These are phyloP conservation scores for Microctenopoma lineatum DNA, from an alignment of 2,797 vertebrate species.

Conservation along the genomic window DNA sequence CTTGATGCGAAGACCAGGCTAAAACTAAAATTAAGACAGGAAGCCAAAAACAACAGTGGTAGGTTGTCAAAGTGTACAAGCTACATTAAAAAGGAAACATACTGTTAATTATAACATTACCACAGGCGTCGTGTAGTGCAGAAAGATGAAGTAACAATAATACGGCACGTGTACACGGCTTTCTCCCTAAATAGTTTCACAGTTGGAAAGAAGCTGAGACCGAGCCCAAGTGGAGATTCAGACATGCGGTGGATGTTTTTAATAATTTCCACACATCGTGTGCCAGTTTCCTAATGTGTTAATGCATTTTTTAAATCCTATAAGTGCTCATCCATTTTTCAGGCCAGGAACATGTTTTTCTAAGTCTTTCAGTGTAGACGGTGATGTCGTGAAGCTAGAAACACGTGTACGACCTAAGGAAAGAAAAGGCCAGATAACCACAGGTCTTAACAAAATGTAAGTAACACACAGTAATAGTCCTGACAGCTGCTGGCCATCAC, in stretches of 20 bases:
- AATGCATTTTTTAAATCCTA: background rate
- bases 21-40: too few relatives aligned
- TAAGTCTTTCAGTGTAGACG: slow-evolving; percentile 1
- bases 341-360: background rate
- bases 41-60: too few relatives aligned
- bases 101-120: too few relatives aligned
- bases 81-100: too few relatives aligned
- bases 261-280: background rate
- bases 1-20: too few relatives aligned
- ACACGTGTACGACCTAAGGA: background rate
- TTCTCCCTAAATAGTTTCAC: background rate
- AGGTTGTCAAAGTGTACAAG: too few relatives aligned
- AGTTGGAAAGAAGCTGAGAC: background rate
- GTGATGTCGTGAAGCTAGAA: background rate
- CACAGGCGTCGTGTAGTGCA: too few relatives aligned
- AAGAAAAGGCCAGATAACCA: background rate
- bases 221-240: background rate
- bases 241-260: background rate
- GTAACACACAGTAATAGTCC: too few relatives aligned
- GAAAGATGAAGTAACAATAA: background rate
- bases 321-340: slow-evolving; percentile 13
- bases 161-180: background rate
- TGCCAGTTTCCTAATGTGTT: background rate
- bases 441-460: too few relatives aligned
- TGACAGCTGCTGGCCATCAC: too few relatives aligned